Percentiles rank a stretch among this genome's conserved stretches.
These are phyloP conservation scores for Thryonomys swinderianus DNA, from an alignment of 2,113 vertebrate species.

Conservation along the genomic window DNA sequence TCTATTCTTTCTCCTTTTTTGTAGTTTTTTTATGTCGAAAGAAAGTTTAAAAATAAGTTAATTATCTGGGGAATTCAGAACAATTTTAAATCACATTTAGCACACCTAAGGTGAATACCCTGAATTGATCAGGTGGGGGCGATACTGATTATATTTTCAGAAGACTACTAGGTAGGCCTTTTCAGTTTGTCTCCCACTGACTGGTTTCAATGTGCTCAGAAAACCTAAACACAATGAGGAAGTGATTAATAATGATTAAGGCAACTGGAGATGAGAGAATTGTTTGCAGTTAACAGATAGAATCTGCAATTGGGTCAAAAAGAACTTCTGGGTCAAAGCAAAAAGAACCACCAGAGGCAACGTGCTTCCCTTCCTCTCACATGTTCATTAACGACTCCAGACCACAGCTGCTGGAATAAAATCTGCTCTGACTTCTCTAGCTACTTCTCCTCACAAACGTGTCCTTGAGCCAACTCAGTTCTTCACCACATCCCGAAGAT, in stretches of 20 bases:
- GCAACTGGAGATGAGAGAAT: neutral
- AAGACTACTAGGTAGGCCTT: neutral
- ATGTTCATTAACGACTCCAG: neutral
- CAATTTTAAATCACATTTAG: neutral
- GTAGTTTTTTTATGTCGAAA: conserved; percentile 10
- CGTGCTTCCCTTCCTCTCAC: neutral
- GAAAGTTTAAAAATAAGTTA: conserved; percentile 15
- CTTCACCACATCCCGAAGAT: conserved; percentile 54
- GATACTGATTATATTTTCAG: neutral
- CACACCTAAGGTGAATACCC: neutral
- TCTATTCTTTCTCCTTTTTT: neutral
- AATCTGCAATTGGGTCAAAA: neutral
- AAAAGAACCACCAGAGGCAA: too few species aligned
- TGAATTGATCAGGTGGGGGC: neutral
- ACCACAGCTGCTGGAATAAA: conserved; percentile 19
- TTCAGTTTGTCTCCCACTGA: neutral
- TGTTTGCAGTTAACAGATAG: neutral
- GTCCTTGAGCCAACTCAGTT: conserved; percentile 41
- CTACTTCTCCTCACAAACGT: conserved; percentile 1
- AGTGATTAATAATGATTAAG: neutral
- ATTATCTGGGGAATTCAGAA: neutral
- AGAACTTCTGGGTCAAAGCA: neutral
- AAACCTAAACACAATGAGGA: neutral
- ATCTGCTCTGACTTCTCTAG: neutral
- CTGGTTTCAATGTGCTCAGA: neutral